Percentiles rank a stretch among this genome's conserved stretches.
phyloP scores from a whole-genome alignment of 1,140 invertebrate species.

The Lordiphosa mommai region DNA sequence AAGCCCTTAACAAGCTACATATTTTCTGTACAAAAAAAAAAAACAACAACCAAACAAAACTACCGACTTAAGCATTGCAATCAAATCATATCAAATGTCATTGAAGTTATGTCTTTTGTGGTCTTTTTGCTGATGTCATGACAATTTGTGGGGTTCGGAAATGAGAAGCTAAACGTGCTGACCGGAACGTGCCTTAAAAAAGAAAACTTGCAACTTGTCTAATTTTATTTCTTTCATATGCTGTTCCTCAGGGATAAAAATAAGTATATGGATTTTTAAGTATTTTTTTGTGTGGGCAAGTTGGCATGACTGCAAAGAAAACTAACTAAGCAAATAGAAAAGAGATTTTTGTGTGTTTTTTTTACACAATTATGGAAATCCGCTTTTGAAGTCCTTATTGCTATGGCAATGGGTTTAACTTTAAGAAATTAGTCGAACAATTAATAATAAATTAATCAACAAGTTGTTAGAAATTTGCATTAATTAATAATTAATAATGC shows the following conservation, averaged over 20 bases:
- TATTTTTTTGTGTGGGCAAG: too few relatives aligned
- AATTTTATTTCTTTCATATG: too few relatives aligned
- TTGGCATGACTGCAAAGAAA: background rate
- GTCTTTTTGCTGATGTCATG: background rate
- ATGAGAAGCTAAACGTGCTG: background rate
- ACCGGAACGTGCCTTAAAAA: background rate
- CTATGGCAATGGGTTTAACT: constrained; percentile 1
- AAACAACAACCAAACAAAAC: constrained; percentile 19
- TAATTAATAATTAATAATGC: constrained; percentile 38
- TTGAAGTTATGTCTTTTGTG: constrained; percentile 14
- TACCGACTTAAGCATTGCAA: constrained; percentile 15
- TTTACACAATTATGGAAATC: too few relatives aligned
- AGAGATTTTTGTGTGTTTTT: background rate
- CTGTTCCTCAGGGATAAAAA: too few relatives aligned
- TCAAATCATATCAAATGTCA: constrained; percentile 43
- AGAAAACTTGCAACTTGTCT: background rate
- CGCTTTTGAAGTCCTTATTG: background rate
- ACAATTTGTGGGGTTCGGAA: background rate
- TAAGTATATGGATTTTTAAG: too few relatives aligned
- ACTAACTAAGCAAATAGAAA: background rate
- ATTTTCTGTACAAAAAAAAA: background rate
- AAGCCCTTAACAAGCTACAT: background rate
- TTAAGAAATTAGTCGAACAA: background rate
- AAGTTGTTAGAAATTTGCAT: constrained; percentile 23
- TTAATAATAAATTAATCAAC: background rate